These are phyloP conservation scores for Papilio demoleus DNA, from an alignment of 2,888 invertebrate species.

Conservation along the genomic window DNA sequence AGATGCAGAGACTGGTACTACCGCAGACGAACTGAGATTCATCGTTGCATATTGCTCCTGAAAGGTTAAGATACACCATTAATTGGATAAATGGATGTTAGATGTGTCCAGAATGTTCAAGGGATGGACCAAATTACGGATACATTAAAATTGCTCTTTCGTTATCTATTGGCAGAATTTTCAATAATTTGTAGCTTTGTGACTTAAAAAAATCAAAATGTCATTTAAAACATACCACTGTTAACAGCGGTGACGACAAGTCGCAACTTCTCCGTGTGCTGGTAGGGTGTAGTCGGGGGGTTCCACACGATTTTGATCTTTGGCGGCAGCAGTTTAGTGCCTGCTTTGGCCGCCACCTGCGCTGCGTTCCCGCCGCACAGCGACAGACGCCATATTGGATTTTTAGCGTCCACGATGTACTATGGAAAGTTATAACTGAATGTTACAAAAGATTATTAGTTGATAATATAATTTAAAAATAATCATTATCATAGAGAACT, in stretches of 20 bases:
- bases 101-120: too few species aligned
- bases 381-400: conserved; percentile 81
- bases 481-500: too few species aligned
- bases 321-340: conserved; percentile 80
- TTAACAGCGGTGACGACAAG: conserved; percentile 77
- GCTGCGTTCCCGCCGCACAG: conserved; percentile 83
- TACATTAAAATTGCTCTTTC: too few species aligned
- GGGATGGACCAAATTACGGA: too few species aligned
- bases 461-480: background rate
- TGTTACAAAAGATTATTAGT: background rate
- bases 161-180: too few species aligned
- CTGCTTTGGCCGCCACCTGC: conserved; percentile 74
- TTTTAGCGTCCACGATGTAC: conserved; percentile 73
- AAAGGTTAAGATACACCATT: conserved; percentile 40
- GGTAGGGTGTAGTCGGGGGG: conserved; percentile 73
- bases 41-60: conserved; percentile 73
- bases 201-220: background rate
- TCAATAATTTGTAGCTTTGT: background rate
- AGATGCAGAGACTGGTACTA: conserved; percentile 83
- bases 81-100: background rate
- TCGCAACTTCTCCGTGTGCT: conserved; percentile 76
- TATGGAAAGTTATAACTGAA: conserved; percentile 51
- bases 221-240: conserved; percentile 73
- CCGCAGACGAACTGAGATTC: conserved; percentile 74
- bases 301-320: conserved; percentile 83